A percentile compares a stretch with the other conserved stretches of the same genome.
These are phyloP conservation scores for Sussaba pulchella DNA, from an alignment of 2,888 invertebrate genomes.

Conservation along the genomic window DNA sequence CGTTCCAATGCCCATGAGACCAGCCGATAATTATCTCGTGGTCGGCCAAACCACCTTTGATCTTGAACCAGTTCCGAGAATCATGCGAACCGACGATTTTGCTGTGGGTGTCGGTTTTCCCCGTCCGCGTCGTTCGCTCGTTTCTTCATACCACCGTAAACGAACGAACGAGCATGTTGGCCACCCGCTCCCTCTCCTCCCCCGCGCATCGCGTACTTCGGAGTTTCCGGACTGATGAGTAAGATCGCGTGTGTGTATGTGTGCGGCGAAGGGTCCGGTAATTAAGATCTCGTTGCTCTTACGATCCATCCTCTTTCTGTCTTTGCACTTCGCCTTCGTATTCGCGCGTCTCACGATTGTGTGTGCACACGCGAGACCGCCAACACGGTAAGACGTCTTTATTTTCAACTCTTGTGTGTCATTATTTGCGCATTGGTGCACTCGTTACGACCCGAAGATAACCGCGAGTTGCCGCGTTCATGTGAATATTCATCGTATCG, in stretches of 20 bases:
- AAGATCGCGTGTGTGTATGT: slow-evolving; percentile 80
- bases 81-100: slow-evolving; percentile 34
- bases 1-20: slow-evolving; percentile 22
- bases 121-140: slow-evolving; percentile 5
- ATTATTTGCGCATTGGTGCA: slow-evolving; percentile 82
- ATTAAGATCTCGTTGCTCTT: slow-evolving; percentile 80
- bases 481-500: slow-evolving; percentile 79
- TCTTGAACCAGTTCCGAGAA: slow-evolving; percentile 53
- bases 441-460: slow-evolving; percentile 75
- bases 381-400: slow-evolving; percentile 77
- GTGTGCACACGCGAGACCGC: slow-evolving; percentile 40
- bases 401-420: slow-evolving; percentile 77
- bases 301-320: slow-evolving; percentile 59
- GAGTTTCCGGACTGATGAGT: slow-evolving; percentile 81
- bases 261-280: slow-evolving; percentile 75
- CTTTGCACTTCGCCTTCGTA: slow-evolving; percentile 30
- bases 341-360: not conserved
- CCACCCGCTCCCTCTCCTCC: no score
- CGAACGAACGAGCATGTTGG: slow-evolving; percentile 13
- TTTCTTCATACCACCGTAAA: slow-evolving; percentile 45
- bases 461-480: slow-evolving; percentile 61
- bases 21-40: slow-evolving; percentile 42
- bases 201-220: slow-evolving; percentile 38
- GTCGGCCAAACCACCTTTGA: slow-evolving; percentile 55
- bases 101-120: slow-evolving; percentile 26